Evolutionary conservation across 2,797 vertebrate genomes (phyloP).

Genomic region (Nannoperca obscura): DNA sequence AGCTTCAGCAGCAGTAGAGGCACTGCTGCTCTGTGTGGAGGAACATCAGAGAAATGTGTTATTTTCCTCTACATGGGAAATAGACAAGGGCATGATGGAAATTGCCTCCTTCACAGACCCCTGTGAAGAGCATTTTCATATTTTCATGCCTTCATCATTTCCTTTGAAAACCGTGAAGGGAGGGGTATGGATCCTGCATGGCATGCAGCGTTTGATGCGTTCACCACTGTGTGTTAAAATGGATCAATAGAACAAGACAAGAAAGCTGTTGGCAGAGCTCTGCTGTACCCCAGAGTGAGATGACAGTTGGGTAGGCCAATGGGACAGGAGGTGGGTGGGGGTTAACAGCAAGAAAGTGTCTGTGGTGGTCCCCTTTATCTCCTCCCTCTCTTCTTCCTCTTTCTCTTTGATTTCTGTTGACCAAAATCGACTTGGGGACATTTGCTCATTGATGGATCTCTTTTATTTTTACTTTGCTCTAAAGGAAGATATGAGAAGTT

Average conservation of each 20-base stretch:
- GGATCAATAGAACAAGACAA: conserved; percentile 79
- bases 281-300: conserved; percentile 63
- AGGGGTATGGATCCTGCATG: conserved; percentile 63
- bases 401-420: conserved; percentile 75
- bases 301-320: conserved; percentile 70
- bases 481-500: conserved; percentile 71
- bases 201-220: conserved; percentile 76
- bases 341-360: conserved; percentile 59
- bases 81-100: conserved; percentile 81
- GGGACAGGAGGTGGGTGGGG: conserved; percentile 70
- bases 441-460: conserved; percentile 67
- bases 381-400: conserved; percentile 37
- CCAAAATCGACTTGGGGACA: conserved; percentile 73
- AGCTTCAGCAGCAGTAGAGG: conserved; percentile 68
- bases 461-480: conserved; percentile 71
- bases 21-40: conserved; percentile 71
- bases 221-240: conserved; percentile 73
- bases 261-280: conserved; percentile 70
- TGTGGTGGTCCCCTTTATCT: conserved; percentile 68
- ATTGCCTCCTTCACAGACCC: conserved; percentile 82
- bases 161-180: conserved; percentile 77
- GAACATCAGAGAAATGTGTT: conserved; percentile 79
- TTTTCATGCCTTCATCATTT: conserved; percentile 83
- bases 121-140: conserved; percentile 87
- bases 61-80: conserved; percentile 75